Percentiles rank a stretch among this genome's conserved stretches.
Evolutionary conservation across 2,797 vertebrate species (phyloP).

Genomic region (Bradypodion ventrale): DNA sequence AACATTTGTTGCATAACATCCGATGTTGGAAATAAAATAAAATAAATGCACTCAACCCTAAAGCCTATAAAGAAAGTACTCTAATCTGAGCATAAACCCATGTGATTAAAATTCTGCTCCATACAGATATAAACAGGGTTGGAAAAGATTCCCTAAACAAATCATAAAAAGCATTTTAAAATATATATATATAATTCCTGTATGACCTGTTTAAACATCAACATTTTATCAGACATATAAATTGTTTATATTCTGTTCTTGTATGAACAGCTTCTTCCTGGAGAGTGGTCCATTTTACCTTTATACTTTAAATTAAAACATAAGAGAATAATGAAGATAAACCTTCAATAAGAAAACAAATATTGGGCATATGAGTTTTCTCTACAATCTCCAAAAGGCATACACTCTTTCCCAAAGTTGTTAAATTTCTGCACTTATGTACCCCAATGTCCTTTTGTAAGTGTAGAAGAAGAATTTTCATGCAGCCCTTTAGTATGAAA

Average conservation of each 20-base stretch:
- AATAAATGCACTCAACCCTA: constrained; percentile 46
- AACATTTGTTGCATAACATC: constrained; percentile 50
- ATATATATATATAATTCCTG: constrained; percentile 68
- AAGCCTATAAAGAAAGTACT: constrained; percentile 48
- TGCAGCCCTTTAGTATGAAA: constrained; percentile 20
- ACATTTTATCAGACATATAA: constrained; percentile 62
- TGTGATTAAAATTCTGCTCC: constrained; percentile 71
- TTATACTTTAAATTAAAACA: constrained; percentile 49
- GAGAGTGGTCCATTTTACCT: constrained; percentile 52
- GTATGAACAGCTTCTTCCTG: constrained; percentile 52
- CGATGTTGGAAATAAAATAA: constrained; percentile 42
- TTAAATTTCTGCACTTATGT: not conserved
- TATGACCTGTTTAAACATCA: constrained; percentile 69
- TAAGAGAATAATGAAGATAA: constrained; percentile 60
- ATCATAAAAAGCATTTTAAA: constrained; percentile 60
- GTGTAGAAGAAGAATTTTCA: not conserved
- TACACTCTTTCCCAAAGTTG: not conserved
- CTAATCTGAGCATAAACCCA: constrained; percentile 66
- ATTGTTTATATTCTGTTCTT: constrained; percentile 56
- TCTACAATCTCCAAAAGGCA: not conserved
- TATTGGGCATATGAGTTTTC: constrained; percentile 33
- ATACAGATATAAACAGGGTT: constrained; percentile 59
- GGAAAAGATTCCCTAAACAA: constrained; percentile 67
- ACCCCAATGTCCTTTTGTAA: not conserved
- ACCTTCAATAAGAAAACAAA: constrained; percentile 59